Conservation (phyloP, 2,113 vertebrate species). For the Limnothrissa miodon region DNA sequence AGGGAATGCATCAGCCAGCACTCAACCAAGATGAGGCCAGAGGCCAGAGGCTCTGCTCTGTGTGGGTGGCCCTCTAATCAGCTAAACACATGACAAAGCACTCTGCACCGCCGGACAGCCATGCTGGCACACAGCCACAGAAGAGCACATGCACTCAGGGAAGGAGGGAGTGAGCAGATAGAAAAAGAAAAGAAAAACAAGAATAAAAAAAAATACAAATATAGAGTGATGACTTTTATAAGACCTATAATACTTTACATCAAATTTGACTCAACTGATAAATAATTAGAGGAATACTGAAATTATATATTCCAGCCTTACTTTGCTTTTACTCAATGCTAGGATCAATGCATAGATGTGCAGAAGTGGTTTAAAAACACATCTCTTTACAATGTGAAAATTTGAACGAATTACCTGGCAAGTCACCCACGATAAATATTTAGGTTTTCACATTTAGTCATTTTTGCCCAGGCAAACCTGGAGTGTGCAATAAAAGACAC, state of each 20-base stretch:
- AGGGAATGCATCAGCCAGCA: slow-evolving; percentile 35
- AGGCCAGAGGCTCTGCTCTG: slow-evolving; percentile 50
- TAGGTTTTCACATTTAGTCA: no score
- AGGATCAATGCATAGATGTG: no score
- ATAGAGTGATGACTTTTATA: not conserved
- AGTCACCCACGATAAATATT: no score
- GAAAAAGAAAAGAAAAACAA: not conserved
- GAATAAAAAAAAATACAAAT: not conserved
- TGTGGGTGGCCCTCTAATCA: slow-evolving; percentile 65
- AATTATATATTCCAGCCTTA: no score
- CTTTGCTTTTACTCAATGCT: no score
- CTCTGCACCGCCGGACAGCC: slow-evolving; percentile 27
- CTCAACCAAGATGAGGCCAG: slow-evolving; percentile 36
- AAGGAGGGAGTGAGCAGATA: not conserved
- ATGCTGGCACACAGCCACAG: slow-evolving; percentile 24
- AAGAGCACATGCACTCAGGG: slow-evolving; percentile 23
- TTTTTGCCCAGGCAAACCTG: no score
- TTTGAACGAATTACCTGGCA: no score
- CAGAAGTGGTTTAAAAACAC: no score
- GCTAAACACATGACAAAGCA: slow-evolving; percentile 63
- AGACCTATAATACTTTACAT: not conserved
- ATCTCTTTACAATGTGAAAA: no score
- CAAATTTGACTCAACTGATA: not conserved
- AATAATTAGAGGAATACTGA: not conserved
- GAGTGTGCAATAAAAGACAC: no score